Evolutionary conservation across 2,888 invertebrate species (phyloP), one percentile per base, ranked within the genome.

Genomic region (Xanthostigma xanthostigma): DNA sequence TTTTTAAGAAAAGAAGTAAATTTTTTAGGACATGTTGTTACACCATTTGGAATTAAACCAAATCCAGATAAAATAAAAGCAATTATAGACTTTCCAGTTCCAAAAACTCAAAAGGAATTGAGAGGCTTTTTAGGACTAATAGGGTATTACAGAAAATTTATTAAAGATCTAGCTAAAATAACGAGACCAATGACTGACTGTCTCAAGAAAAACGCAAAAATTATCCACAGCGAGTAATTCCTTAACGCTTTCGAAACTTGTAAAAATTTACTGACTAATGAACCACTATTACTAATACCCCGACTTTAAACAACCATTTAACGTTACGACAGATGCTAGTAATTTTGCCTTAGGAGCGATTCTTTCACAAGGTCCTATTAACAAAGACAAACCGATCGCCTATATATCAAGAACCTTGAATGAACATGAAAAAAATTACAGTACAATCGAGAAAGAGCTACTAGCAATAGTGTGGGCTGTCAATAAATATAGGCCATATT

Each of bases 401-500:
- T 67, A 61, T 50, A 60, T 61, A 4, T 57, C 57, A 33, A 45
- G 63, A 50, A 60, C 60, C 1, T 48, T 62, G 12, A 64, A 59
- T 49, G 53, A 56, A 49, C 54, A 58, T 0, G 62, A 64, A 57
- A 36, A 34, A 8, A 65, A 63, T 44, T 66, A 66, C 49, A 53
- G 54, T 2, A 62, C 62, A 1, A 64, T 55, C 1, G 64, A 68
- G 55, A 57, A 57, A 41, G 64, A 66, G 56, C 49, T 64, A 2
- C 46, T 66, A 44, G 60, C 62, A 0, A 62, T 53, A 55, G 63
- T n/a, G n/a, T n/a, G n/a, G n/a, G n/a, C n/a, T n/a, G n/a, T n/a
- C n/a, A n/a, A n/a, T n/a, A n/a, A n/a, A 50, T 67, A 64, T 50
- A 17, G 63, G 36, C 62, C 64, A 4, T 66, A 65, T 47, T 45